A percentile compares a stretch with the other conserved stretches of the same genome.
Conservation (phyloP, 2,113 vertebrate species). For the Acinonyx jubatus region DNA sequence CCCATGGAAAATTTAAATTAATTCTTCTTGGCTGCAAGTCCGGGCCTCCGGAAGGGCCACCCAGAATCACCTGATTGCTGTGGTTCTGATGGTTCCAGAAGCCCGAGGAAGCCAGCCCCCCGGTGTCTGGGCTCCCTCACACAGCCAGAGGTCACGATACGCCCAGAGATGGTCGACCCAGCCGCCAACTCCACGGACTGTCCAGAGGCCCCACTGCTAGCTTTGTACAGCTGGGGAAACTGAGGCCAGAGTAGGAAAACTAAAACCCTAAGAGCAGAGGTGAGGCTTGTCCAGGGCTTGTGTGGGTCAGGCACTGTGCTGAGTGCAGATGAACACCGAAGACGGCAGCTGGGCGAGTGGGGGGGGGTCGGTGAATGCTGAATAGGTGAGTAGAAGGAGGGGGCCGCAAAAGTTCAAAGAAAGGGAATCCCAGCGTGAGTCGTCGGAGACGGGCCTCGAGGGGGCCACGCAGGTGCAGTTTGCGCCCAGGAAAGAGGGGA, state of each 20-base stretch:
- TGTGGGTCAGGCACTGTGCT: accelerated
- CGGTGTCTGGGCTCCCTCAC: accelerated
- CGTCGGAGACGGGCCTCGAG: too few relatives aligned
- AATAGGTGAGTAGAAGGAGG: accelerated
- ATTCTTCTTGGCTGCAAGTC: slow-evolving; percentile 18
- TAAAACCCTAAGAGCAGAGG: background rate
- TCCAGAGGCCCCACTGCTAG: background rate
- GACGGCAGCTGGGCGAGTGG: accelerated
- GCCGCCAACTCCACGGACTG: background rate
- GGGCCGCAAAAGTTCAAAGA: background rate
- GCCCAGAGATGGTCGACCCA: background rate
- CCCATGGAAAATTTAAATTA: slow-evolving; percentile 65
- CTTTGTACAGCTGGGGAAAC: background rate
- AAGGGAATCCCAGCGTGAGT: background rate
- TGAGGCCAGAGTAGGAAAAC: background rate
- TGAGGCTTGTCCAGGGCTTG: background rate
- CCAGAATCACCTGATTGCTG: background rate
- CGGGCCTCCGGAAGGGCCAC: background rate
- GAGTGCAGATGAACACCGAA: background rate
- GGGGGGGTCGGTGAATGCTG: accelerated
- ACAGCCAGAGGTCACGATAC: too few relatives aligned
- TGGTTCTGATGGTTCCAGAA: background rate
- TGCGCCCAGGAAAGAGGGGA: background rate
- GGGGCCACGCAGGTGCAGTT: accelerated
- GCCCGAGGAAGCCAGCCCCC: background rate